These are phyloP conservation scores for Nephrocerus scutellatus DNA, from an alignment of 2,888 invertebrate genomes.

Conservation along the genomic window DNA sequence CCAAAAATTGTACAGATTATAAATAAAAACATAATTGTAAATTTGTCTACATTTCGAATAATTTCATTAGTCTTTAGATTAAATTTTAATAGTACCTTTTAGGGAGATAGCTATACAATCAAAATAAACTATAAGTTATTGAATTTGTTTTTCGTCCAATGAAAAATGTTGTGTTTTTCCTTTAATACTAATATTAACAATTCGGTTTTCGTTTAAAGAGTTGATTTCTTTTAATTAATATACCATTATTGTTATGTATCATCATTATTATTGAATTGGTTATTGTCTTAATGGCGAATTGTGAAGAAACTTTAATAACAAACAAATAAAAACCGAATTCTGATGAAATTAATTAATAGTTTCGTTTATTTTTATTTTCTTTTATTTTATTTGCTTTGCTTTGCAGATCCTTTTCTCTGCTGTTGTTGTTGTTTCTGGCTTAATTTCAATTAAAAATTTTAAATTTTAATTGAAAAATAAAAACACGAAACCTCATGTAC, in stretches of 20 bases:
- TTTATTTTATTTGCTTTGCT: too few relatives aligned
- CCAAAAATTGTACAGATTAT: slow-evolving; percentile 31
- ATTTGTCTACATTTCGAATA: slow-evolving; percentile 16
- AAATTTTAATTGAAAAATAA: slow-evolving; percentile 14
- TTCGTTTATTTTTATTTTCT: slow-evolving; percentile 18
- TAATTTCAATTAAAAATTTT: slow-evolving; percentile 15
- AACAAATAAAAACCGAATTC: slow-evolving; percentile 14
- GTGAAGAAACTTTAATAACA: slow-evolving; percentile 14
- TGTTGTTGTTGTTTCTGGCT: slow-evolving; percentile 23
- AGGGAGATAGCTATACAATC: too few relatives aligned
- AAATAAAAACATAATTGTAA: slow-evolving; percentile 19
- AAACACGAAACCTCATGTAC: slow-evolving; percentile 5
- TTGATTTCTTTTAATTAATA: slow-evolving; percentile 27
- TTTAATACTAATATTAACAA: slow-evolving; percentile 21
- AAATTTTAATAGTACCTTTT: too few relatives aligned
- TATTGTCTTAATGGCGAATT: slow-evolving; percentile 13
- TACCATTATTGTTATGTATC: slow-evolving; percentile 14
- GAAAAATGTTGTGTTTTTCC: slow-evolving; percentile 31
- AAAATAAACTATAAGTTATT: slow-evolving; percentile 46
- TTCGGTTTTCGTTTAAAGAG: slow-evolving; percentile 21
- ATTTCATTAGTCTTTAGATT: slow-evolving; percentile 8
- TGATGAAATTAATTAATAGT: slow-evolving; percentile 8
- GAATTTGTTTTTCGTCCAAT: slow-evolving; percentile 22
- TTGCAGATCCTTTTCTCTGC: too few relatives aligned
- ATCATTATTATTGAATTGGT: slow-evolving; percentile 19